A percentile compares a stretch with the other conserved stretches of the same genome.
These are phyloP conservation scores for Mirza zaza DNA, from an alignment of 2,113 vertebrate genomes.

Conservation along the genomic window DNA sequence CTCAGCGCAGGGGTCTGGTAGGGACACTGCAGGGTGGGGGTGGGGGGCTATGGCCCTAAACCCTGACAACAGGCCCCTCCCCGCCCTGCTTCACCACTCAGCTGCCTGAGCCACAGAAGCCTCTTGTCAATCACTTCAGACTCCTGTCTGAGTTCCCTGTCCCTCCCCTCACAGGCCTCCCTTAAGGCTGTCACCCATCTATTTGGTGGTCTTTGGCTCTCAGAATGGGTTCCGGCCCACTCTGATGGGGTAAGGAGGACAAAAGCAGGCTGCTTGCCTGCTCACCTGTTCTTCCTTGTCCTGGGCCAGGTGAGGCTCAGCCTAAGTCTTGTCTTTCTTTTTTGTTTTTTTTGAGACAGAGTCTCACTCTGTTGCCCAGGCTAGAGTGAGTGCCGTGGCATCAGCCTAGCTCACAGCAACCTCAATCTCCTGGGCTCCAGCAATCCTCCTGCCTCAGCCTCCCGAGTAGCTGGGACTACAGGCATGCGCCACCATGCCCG, in stretches of 20 bases:
- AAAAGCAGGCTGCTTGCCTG: not conserved
- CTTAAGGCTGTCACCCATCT: not conserved
- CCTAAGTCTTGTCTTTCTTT: not conserved
- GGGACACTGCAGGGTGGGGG: not conserved
- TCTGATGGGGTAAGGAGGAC: not conserved
- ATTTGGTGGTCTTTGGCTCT: not conserved
- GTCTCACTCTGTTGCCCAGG: too few species aligned
- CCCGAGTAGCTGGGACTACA: too few species aligned
- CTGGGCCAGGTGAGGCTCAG: not conserved
- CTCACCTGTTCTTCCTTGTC: not conserved
- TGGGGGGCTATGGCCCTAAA: not conserved
- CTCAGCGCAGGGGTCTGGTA: not conserved
- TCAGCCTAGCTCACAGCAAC: too few species aligned
- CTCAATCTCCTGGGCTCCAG: too few species aligned
- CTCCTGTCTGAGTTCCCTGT: not conserved
- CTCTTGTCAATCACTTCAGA: not conserved
- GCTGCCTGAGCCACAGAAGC: not conserved
- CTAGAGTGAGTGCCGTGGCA: too few species aligned
- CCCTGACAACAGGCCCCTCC: not conserved
- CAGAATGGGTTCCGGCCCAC: not conserved
- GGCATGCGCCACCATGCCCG: too few species aligned
- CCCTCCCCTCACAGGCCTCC: not conserved
- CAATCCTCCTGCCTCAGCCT: too few species aligned
- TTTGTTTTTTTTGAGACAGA: too few species aligned
- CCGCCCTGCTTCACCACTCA: not conserved